phyloP scores from a whole-genome alignment of 2,888 invertebrate genomes.

The Catocala nupta region DNA sequence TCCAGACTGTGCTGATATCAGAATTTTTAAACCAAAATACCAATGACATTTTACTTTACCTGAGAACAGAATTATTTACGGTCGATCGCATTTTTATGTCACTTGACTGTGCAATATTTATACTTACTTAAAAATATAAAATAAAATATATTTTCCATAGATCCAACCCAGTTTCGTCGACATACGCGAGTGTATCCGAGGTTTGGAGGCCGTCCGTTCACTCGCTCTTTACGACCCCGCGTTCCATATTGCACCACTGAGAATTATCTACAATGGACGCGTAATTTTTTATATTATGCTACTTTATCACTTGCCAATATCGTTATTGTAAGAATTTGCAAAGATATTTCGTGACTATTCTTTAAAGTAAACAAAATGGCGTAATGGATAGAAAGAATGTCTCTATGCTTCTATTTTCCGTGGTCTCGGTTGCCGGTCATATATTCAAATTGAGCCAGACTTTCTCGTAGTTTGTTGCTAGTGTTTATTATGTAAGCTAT shows the following conservation, averaged over 20 bases:
- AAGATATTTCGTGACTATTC: not conserved
- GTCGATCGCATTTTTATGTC: too few species aligned
- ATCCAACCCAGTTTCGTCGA: conserved; percentile 23
- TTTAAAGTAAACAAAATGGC: too few species aligned
- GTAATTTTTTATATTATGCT: conserved; percentile 32
- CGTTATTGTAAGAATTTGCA: conserved; percentile 1
- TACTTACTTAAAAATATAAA: conserved; percentile 5
- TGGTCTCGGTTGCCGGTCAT: too few species aligned
- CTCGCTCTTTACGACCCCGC: conserved; percentile 54
- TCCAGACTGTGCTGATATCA: too few species aligned
- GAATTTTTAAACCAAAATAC: too few species aligned
- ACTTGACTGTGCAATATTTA: too few species aligned
- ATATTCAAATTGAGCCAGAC: too few species aligned
- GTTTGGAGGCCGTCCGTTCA: conserved; percentile 55
- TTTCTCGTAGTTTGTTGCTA: too few species aligned
- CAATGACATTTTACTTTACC: too few species aligned
- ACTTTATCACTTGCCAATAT: conserved; percentile 12
- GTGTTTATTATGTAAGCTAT: too few species aligned
- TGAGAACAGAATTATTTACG: too few species aligned
- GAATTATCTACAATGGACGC: conserved; percentile 24
- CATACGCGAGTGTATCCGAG: conserved; percentile 27
- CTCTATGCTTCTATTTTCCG: too few species aligned
- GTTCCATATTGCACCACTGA: conserved; percentile 43
- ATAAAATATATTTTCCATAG: conserved; percentile 21
- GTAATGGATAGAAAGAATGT: not conserved